Conservation (phyloP, 2,888 invertebrate genomes). For the Linnaemya vulpina region DNA sequence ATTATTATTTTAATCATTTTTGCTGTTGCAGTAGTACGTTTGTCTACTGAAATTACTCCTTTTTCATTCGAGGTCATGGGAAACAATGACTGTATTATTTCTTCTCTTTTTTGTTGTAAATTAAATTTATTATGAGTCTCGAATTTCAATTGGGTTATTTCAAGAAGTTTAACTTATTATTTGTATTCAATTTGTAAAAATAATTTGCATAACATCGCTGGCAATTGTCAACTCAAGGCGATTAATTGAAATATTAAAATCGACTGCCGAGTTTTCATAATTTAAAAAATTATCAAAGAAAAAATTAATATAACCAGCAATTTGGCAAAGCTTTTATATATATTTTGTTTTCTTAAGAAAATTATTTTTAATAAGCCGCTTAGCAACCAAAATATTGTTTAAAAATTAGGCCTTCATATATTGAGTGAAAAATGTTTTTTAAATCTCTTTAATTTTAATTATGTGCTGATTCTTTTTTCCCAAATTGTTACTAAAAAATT, state of each 20-base stretch:
- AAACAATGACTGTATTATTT: constrained; percentile 71
- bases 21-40: constrained; percentile 61
- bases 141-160: constrained; percentile 63
- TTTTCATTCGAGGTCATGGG: constrained; percentile 80
- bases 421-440: too few species aligned
- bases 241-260: neutral
- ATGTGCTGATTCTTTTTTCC: too few species aligned
- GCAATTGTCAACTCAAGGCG: constrained; percentile 6
- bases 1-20: constrained; percentile 53
- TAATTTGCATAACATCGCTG: constrained; percentile 9
- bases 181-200: neutral
- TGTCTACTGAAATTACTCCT: constrained; percentile 78
- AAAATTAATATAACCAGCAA: neutral
- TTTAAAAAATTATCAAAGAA: neutral
- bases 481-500: too few species aligned
- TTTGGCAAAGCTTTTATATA: too few species aligned
- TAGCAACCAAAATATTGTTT: too few species aligned
- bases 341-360: too few species aligned
- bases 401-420: too few species aligned
- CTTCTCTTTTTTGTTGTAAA: constrained; percentile 48
- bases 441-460: too few species aligned
- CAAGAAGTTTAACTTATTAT: constrained; percentile 74
- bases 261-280: neutral
- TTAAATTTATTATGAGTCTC: constrained; percentile 58
- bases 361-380: too few species aligned